These are phyloP conservation scores for Nyctibius bracteatus DNA, from an alignment of 2,113 vertebrate genomes.

Conservation along the genomic window DNA sequence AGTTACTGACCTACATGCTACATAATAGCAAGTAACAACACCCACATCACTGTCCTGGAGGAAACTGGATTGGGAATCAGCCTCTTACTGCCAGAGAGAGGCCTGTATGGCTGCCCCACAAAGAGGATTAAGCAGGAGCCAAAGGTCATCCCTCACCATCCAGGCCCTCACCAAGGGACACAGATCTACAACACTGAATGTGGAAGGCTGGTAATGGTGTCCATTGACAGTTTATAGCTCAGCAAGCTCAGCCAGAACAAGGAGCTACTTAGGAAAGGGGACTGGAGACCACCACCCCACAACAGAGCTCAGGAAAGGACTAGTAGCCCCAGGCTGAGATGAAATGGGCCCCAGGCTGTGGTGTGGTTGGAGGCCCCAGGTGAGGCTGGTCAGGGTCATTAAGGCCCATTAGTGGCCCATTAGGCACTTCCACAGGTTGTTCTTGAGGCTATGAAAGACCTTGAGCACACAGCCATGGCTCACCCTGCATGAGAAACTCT, in stretches of 20 bases:
- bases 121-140: background rate
- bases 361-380: background rate
- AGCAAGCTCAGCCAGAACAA: background rate
- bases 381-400: rapidly evolving
- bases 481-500: background rate
- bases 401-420: background rate
- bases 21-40: background rate
- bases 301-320: background rate
- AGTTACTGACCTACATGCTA: background rate
- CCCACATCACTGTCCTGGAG: background rate
- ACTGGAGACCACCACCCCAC: background rate
- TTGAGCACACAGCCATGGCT: too few relatives aligned
- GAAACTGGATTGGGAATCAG: background rate
- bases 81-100: background rate
- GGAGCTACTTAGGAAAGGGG: background rate
- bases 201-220: rapidly evolving
- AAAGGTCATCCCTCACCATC: background rate
- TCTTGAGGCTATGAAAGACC: background rate
- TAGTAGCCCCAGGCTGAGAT: background rate
- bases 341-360: background rate
- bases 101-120: rapidly evolving
- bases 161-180: background rate
- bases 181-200: rapidly evolving
- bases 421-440: background rate
- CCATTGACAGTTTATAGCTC: background rate